Base-by-base conservation (phyloP, 64 coral and sea anemone genomes). In the Stichodactyla mertensii region DNA sequence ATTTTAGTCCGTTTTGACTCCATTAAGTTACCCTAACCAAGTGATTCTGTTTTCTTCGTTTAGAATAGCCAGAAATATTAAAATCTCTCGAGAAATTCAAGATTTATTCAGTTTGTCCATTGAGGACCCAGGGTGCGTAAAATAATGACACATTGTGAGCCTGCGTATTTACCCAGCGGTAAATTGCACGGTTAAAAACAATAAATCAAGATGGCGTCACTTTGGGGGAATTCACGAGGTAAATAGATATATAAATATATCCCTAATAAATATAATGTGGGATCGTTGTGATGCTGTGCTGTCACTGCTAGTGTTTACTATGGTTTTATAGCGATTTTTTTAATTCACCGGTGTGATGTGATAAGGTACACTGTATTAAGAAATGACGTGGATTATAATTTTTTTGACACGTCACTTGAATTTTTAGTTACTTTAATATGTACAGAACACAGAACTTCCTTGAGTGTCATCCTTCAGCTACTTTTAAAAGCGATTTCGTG, bases 141-240 rank as follows among this genome's bases (percentile, higher is more conserved):
- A 12, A 74, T 12, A 74, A 28, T 74, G 7, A 13, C 16, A 66
- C 19, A 31, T 74, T 12, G 0, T 74, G 69, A 74, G 69, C 69
- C 69, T 26, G 69, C 26, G 24, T 85, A 81, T 8, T 81, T 13
- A 8, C 24, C 26, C 51, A 81, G 78, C 78, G 53, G 78, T 81
- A 53, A 81, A 55, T 18, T 12, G 53, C 78, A 18, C 15, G 77
- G 52, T 52, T 16, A 81, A 81, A 52, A 81, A 81, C 78, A 81
- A 81, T 4, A 79, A 51, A 54, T 53, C 78, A 81, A 81, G 51
- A 81, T 81, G 78, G 78, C 78, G 78, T 81, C 78, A 10, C 6
- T 15, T 20, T 81, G 78, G 78, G 78, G 78, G 12, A 81, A 55
- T 54, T 53, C 51, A 20, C 9, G 78, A 81, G 78, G 78, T 81